phyloP scores from a whole-genome alignment of 2,113 vertebrate species.

The Microcebus griseorufus region DNA sequence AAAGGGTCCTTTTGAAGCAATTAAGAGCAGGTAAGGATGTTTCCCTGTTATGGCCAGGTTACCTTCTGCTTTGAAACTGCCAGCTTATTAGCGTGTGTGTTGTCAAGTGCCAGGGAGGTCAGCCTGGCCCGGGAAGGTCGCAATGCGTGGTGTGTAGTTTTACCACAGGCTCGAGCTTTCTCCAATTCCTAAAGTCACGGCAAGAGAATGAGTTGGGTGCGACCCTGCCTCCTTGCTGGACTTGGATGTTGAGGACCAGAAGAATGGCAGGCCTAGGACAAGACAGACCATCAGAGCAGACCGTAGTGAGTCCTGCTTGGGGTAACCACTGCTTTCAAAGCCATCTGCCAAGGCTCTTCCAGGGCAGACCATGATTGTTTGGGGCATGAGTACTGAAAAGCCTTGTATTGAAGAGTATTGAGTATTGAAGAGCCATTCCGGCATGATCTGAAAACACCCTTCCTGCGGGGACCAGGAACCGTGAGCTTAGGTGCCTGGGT shows the following conservation, averaged over 20 bases:
- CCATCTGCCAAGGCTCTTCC: neutral
- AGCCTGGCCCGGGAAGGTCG: neutral
- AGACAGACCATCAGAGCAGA: neutral
- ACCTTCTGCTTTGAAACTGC: neutral
- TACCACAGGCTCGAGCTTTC: neutral
- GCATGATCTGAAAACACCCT: neutral
- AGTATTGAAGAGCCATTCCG: neutral
- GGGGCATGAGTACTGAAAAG: neutral
- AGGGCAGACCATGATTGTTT: neutral
- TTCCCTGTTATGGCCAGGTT: neutral
- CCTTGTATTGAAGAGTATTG: neutral
- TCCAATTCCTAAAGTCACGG: neutral
- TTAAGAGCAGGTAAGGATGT: neutral
- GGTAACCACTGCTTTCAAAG: slow-evolving; percentile 16
- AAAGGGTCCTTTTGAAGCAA: slow-evolving; percentile 15
- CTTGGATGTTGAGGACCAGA: neutral
- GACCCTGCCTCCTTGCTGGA: neutral
- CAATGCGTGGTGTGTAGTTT: neutral
- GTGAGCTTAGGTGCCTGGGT: neutral
- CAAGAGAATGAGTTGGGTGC: neutral
- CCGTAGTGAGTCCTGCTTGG: neutral
- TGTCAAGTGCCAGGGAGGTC: slow-evolving; percentile 7
- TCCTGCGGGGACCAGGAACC: neutral
- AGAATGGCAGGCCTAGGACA: neutral
- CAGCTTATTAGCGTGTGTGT: neutral